Conservation (phyloP, 2,797 vertebrate genomes). For the Falco berigora region DNA sequence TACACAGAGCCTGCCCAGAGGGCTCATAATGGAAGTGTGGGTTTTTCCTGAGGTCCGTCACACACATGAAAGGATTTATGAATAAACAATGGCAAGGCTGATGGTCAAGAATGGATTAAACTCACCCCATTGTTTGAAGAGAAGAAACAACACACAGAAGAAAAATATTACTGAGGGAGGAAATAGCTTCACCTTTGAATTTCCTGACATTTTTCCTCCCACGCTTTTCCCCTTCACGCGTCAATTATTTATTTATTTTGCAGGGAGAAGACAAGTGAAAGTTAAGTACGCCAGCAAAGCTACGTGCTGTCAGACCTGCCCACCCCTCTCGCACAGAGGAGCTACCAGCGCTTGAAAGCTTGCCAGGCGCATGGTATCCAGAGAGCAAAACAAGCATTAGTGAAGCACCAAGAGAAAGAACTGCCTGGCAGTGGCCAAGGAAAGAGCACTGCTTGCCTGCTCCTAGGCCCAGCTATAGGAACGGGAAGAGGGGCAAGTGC, state of each 20-base stretch:
- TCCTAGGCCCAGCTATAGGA: background rate
- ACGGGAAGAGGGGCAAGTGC: background rate
- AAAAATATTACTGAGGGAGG: slow-evolving; percentile 59
- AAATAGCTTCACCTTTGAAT: slow-evolving; percentile 70
- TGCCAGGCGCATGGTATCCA: background rate
- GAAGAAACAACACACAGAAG: slow-evolving; percentile 47
- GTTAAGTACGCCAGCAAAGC: slow-evolving; percentile 19
- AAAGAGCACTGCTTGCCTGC: background rate
- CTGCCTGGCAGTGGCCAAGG: background rate
- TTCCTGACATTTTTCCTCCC: slow-evolving; percentile 74
- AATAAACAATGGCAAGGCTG: slow-evolving; percentile 59
- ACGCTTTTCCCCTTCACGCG: slow-evolving; percentile 59
- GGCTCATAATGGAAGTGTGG: slow-evolving; percentile 22
- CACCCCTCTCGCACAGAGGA: background rate
- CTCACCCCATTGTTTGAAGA: slow-evolving; percentile 58
- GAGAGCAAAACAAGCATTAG: slow-evolving; percentile 15
- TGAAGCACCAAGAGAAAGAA: background rate
- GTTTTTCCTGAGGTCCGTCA: slow-evolving; percentile 48
- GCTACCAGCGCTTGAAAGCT: background rate
- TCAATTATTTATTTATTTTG: slow-evolving; percentile 61
- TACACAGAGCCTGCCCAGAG: background rate
- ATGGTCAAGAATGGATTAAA: slow-evolving; percentile 59
- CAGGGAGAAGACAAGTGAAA: slow-evolving; percentile 56
- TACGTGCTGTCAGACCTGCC: slow-evolving; percentile 27
- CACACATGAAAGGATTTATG: slow-evolving; percentile 60